These are phyloP conservation scores for Spinus pinus DNA, from an alignment of 2,797 vertebrate genomes.

Conservation along the genomic window DNA sequence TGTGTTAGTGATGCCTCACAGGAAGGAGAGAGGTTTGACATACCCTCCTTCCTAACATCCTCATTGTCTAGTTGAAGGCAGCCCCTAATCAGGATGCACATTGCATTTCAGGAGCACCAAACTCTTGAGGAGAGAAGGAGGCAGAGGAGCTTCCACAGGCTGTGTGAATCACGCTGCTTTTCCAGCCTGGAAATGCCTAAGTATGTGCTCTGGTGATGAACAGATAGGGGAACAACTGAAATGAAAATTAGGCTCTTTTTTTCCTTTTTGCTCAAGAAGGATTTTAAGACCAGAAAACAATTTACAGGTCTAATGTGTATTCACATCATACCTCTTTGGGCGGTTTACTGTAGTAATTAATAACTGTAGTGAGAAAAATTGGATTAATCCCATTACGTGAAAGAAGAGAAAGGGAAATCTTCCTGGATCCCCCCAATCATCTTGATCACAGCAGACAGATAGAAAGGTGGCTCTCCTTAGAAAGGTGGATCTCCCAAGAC, in stretches of 20 bases:
- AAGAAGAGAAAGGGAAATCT: not conserved
- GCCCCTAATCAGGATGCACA: not conserved
- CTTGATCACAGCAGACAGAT: not conserved
- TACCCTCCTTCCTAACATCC: not conserved
- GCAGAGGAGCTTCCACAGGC: not conserved
- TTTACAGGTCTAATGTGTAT: not conserved
- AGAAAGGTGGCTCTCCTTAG: not conserved
- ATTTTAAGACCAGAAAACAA: not conserved
- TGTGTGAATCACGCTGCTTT: not conserved
- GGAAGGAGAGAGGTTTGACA: not conserved
- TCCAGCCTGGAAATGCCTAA: not conserved
- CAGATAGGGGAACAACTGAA: not conserved
- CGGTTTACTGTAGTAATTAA: not conserved
- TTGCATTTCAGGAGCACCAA: not conserved
- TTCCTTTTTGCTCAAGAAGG: not conserved
- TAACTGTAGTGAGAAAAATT: not conserved
- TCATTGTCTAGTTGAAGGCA: not conserved
- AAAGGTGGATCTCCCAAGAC: not conserved
- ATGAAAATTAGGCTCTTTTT: not conserved
- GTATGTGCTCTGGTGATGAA: not conserved
- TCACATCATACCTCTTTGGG: fast-evolving
- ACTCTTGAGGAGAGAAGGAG: not conserved
- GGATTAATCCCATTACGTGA: not conserved
- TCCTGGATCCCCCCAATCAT: not conserved
- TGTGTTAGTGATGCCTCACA: not conserved